Evolutionary conservation across 1,140 invertebrate species (phyloP), one percentile per base, ranked within the genome.

Genomic region (Drosophila tani): DNA sequence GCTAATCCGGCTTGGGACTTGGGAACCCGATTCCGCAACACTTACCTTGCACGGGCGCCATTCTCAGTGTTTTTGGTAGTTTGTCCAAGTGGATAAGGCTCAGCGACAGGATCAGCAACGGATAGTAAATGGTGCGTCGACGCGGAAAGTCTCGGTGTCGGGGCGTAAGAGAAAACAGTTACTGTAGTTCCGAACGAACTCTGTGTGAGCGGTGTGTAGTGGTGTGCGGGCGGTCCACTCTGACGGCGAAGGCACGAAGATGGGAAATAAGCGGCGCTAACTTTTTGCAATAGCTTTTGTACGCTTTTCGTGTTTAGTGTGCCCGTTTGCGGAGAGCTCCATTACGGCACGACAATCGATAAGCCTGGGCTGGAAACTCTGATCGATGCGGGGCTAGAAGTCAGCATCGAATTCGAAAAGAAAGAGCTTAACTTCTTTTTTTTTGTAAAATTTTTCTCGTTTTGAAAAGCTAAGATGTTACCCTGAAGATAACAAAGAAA

Each of bases 1-100:
- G 29, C 46, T 41, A 53, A 53, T 57, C 41, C 29, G 27, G 24
- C 67, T 73, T 43, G 51, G 14, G 32, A 55, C 32, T 6, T 11
- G 32, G 32, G 19, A 38, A 38, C 5, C 8, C 51, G 55, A 35
- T 14, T 56, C 17, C 8, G 24, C 60, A 53, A 29, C 56, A 67
- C 56, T 88, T 65, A 88, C 85, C 85, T 85, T 85, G 73, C 43
- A 91, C 82, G 67, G 91, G 91, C 71, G 91, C 91, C 91, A 92
- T 92, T 75, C 77, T 90, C n/a, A 62, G 67, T 57, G 83, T 88
- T 63, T 69, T 76, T 69, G 62, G 75, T 66, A 92, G 69, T 50
- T 79, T 64, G 17, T 88, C 77, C 66, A 75, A 81, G 35, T 84
- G 53, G 55, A 70, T 75, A n/a, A 87, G 56, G 49, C 64, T 60